These are phyloP conservation scores for Montipora cactus DNA, from an alignment of 64 coral and sea anemone species.

Conservation along the genomic window DNA sequence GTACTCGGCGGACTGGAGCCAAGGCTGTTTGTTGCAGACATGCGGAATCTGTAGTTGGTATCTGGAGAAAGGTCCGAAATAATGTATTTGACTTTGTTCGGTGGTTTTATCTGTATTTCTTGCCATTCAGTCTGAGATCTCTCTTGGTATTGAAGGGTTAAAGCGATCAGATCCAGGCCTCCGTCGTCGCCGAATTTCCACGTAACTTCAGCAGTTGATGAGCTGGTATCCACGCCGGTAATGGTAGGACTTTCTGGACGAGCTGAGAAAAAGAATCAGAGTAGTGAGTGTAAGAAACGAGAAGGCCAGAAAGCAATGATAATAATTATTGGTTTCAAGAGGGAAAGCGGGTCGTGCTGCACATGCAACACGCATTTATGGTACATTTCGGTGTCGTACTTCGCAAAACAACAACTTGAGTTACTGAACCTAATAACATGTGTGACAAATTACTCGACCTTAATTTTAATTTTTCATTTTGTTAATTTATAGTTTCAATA, in stretches of 20 bases:
- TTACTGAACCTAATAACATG: no score
- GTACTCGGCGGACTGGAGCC: slow-evolving; percentile 75
- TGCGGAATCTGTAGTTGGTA: slow-evolving; percentile 85
- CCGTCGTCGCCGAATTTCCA: slow-evolving; percentile 86
- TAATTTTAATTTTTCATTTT: no score
- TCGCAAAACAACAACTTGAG: no score
- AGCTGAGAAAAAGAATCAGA: slow-evolving; percentile 3
- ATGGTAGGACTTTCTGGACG: slow-evolving; percentile 85
- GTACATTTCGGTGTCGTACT: no score
- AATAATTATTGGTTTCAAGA: no score
- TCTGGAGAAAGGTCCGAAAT: slow-evolving; percentile 71
- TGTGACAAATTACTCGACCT: no score
- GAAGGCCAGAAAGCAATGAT: no score
- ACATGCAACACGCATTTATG: no score
- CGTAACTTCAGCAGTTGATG: slow-evolving; percentile 48
- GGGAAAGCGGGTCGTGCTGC: no score
- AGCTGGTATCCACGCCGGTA: slow-evolving; percentile 51
- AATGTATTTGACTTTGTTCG: slow-evolving; percentile 73
- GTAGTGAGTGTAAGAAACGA: not conserved
- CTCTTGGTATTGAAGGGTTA: slow-evolving; percentile 80
- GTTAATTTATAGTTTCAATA: no score
- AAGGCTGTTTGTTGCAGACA: slow-evolving; percentile 76
- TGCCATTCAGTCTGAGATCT: slow-evolving; percentile 49
- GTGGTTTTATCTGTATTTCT: slow-evolving; percentile 79
- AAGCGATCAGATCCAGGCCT: slow-evolving; percentile 65